A percentile compares a stretch with the other conserved stretches of the same genome.
Conservation (phyloP, 1,140 invertebrate species). For the Eueides isabella region DNA sequence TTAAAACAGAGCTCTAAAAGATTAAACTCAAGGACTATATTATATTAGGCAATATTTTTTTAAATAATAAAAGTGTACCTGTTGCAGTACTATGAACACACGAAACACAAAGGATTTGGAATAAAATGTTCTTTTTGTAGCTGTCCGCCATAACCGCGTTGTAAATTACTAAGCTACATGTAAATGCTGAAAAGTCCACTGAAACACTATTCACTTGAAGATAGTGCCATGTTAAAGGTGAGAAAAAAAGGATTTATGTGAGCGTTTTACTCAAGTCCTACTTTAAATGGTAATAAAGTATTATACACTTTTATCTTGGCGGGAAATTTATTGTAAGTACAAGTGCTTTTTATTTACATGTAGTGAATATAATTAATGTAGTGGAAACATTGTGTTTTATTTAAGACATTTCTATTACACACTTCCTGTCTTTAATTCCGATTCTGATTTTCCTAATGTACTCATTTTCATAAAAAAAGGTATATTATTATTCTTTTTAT, state of each 20-base stretch:
- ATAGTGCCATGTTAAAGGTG: not conserved
- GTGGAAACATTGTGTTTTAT: no score
- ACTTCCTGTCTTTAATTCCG: no score
- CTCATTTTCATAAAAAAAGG: no score
- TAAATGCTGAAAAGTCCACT: not conserved
- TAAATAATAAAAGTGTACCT: slow-evolving; percentile 13
- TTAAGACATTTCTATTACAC: no score
- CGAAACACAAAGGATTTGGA: slow-evolving; percentile 15
- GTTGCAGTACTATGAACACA: slow-evolving; percentile 21
- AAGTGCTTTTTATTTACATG: not conserved
- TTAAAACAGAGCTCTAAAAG: not conserved
- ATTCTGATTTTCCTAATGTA: no score
- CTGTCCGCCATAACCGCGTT: not conserved
- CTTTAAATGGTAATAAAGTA: not conserved
- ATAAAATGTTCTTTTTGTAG: slow-evolving; percentile 14
- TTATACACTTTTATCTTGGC: not conserved
- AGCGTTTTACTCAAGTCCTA: not conserved
- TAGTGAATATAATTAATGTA: no score
- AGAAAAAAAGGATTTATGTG: not conserved
- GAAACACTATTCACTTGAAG: not conserved
- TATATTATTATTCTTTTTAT: no score
- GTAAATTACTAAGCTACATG: not conserved
- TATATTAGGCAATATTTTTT: not conserved
- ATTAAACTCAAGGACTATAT: not conserved
- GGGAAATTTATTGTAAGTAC: not conserved